Evolutionary conservation across 1,140 invertebrate species (phyloP).

Genomic region (Scaptomyza graminum): DNA sequence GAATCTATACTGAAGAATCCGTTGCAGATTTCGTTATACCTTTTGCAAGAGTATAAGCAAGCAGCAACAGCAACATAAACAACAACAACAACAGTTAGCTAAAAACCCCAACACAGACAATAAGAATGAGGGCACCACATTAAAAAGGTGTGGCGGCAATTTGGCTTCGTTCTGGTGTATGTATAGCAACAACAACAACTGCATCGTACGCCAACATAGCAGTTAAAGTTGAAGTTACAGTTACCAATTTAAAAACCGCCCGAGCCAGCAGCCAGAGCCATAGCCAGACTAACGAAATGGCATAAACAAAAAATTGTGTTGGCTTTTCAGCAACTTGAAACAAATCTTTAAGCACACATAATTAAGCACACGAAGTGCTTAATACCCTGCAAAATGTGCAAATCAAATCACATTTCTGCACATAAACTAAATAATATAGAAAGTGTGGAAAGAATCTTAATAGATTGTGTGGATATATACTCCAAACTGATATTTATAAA

Average conservation of each 20-base stretch:
- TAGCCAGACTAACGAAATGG: slow-evolving; percentile 35
- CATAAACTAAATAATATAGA: too few species aligned
- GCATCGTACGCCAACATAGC: slow-evolving; percentile 43
- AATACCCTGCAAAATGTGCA: too few species aligned
- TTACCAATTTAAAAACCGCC: slow-evolving; percentile 57
- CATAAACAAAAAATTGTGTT: slow-evolving; percentile 55
- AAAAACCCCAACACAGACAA: slow-evolving; percentile 36
- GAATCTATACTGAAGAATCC: neutral
- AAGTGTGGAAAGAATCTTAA: too few species aligned
- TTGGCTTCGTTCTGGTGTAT: slow-evolving; percentile 37
- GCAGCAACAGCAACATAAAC: slow-evolving; percentile 19
- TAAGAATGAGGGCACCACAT: slow-evolving; percentile 47
- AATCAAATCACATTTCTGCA: too few species aligned
- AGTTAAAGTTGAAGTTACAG: slow-evolving; percentile 48
- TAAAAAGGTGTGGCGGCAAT: slow-evolving; percentile 67
- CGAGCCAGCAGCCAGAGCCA: too few species aligned
- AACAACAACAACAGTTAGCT: neutral
- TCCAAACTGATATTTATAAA: too few species aligned
- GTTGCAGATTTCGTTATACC: neutral
- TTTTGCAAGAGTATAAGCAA: neutral
- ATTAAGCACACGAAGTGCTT: neutral
- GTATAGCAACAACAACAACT: slow-evolving; percentile 23
- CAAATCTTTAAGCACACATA: slow-evolving; percentile 21
- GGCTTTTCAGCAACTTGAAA: slow-evolving; percentile 49
- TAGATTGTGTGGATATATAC: too few species aligned